phyloP scores from a whole-genome alignment of 2,797 vertebrate species.

The Ceyx erithaca region DNA sequence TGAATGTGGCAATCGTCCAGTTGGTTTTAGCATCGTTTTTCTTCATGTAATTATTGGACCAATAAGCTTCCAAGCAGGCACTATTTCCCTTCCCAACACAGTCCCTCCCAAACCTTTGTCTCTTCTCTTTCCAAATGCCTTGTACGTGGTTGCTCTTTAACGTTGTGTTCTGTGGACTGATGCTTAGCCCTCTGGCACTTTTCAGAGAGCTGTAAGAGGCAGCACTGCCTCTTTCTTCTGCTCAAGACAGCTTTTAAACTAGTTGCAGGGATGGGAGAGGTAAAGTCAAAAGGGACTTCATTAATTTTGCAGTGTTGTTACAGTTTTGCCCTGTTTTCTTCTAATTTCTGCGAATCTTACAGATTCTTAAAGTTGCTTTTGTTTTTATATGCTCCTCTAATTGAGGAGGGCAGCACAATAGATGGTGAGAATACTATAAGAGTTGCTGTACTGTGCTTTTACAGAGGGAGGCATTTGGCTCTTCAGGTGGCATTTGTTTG shows the following conservation, averaged over 20 bases:
- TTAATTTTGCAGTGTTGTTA: background rate
- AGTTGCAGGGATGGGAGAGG: background rate
- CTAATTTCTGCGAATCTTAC: background rate
- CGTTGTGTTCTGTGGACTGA: background rate
- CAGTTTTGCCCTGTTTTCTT: background rate
- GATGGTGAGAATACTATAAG: background rate
- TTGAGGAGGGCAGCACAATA: background rate
- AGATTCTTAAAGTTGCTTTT: background rate
- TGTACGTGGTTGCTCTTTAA: background rate
- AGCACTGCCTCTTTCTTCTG: background rate
- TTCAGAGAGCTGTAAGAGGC: background rate
- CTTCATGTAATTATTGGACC: background rate
- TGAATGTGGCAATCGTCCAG: background rate
- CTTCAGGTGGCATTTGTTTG: background rate
- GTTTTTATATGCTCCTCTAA: background rate
- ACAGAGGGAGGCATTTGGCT: background rate
- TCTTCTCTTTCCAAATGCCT: background rate
- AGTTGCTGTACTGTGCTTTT: background rate
- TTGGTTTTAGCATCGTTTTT: background rate
- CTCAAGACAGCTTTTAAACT: background rate
- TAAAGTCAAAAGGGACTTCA: background rate
- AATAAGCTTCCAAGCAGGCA: background rate
- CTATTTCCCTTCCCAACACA: background rate
- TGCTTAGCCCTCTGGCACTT: background rate
- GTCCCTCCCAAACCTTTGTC: background rate